phyloP scores from a whole-genome alignment of 2,888 invertebrate genomes.

The Pseudococcus viburni region DNA sequence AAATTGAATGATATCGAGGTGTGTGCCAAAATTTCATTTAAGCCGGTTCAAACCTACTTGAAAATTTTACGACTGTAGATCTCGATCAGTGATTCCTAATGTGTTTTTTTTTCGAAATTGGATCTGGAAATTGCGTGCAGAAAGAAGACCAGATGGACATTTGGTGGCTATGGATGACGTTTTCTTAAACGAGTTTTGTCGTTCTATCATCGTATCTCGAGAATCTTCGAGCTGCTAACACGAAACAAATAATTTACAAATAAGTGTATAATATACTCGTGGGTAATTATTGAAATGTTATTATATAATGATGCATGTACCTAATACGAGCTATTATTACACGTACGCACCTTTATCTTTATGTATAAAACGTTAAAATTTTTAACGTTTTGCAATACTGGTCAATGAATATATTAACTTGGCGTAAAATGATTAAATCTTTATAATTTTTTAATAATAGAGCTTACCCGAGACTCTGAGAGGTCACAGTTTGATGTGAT shows the following conservation, averaged over 20 bases:
- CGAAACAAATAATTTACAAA: not conserved
- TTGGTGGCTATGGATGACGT: not conserved
- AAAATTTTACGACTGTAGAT: not conserved
- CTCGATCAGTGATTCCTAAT: not conserved
- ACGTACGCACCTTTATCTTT: not conserved
- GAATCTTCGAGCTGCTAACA: not conserved
- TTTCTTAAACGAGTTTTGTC: not conserved
- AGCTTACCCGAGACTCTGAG: not conserved
- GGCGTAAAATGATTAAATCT: conserved; percentile 4
- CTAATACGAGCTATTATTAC: not conserved
- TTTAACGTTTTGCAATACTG: conserved; percentile 4
- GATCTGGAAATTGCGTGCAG: not conserved
- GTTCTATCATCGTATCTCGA: not conserved
- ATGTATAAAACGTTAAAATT: not conserved
- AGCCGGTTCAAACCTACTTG: conserved; percentile 5
- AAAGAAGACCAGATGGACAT: not conserved
- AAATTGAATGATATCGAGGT: not conserved
- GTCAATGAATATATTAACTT: not conserved
- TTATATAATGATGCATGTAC: not conserved
- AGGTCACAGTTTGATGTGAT: not conserved
- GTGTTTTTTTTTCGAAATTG: not conserved
- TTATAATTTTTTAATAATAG: conserved; percentile 18
- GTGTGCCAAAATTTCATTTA: conserved; percentile 14
- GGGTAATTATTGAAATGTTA: conserved; percentile 1
- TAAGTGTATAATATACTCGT: not conserved